Evolutionary conservation across 2,888 invertebrate genomes (phyloP), one percentile per base, ranked within the genome.

Genomic region (Acanthosoma haemorrhoidale): DNA sequence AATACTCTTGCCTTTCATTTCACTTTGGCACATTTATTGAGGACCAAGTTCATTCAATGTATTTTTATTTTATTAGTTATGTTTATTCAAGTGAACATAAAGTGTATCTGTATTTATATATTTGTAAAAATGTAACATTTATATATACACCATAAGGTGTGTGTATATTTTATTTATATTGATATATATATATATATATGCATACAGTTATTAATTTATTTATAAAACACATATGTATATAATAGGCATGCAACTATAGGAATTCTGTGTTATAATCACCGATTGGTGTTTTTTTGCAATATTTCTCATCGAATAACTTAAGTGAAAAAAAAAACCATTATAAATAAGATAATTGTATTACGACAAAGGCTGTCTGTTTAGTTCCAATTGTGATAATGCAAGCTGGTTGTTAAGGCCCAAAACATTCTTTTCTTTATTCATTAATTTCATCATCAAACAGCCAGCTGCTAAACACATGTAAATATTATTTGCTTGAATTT

Each of bases 401-500:
- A 68, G 66, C 69, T 71, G 71, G 71, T 70, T 70, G 59, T 71
- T 58, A 41, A 39, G 57, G 34, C 41, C 61, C 29, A 29, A 38
- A 41, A 63, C 66, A 71, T 73, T 72, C 60, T 59, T 71, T 70
- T 73, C 61, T 73, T 70, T 70, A 70, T 59, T 68, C 43, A 66
- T 60, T 72, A 63, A 61, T 43, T 58, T 51, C 64, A 68, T 63
- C 29, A 29, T 63, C 41, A 63, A 38, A 25, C 38, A 63, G 63
- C 63, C 63, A 63, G 63, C 41, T 38, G 41, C 38, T 39, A 63
- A 38, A 63, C 63, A 63, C 38, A 15, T 63, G 63, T 63, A 63
- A 72, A 72, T 73, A 73, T 76, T 74, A 75, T 76, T 76, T 74
- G 75, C 75, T 76, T 77, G 75, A 75, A 75, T 77, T 75, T 75